A percentile compares a stretch with the other conserved stretches of the same genome.
These are phyloP conservation scores for Synergus japonicus DNA, from an alignment of 2,888 invertebrate species.

Conservation along the genomic window DNA sequence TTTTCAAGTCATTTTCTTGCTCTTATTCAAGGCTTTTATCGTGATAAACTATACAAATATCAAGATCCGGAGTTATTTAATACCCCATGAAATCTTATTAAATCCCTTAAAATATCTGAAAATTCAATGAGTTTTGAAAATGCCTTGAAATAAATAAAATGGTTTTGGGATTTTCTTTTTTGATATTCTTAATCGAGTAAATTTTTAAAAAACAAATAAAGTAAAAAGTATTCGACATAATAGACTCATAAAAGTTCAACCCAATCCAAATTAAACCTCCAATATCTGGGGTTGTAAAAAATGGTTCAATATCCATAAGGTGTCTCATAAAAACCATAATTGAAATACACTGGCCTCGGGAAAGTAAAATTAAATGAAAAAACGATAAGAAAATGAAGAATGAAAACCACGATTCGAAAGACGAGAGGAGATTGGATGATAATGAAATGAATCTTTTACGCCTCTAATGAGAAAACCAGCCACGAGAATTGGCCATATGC, in stretches of 20 bases:
- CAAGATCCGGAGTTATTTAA: not conserved
- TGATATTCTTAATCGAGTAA: too few species aligned
- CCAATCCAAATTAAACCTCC: too few species aligned
- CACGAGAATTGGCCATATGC: not conserved
- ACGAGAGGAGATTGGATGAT: not conserved
- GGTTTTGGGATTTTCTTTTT: too few species aligned
- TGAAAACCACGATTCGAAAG: not conserved
- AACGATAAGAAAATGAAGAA: not conserved
- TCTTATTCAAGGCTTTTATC: constrained; percentile 28
- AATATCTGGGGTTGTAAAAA: not conserved
- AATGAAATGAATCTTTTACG: constrained; percentile 36
- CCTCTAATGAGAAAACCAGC: constrained; percentile 26
- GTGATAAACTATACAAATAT: constrained; percentile 1
- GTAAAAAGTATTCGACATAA: too few species aligned
- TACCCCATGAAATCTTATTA: too few species aligned
- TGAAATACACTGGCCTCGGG: not conserved
- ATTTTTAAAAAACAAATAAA: too few species aligned
- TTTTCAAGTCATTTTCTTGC: not conserved
- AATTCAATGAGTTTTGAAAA: too few species aligned
- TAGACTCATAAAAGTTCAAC: too few species aligned
- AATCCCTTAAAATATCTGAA: too few species aligned
- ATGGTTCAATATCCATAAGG: not conserved
- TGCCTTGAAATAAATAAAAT: too few species aligned
- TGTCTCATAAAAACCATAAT: not conserved
- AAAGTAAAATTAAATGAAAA: not conserved